Evolutionary conservation across 1,140 invertebrate species (phyloP).

Genomic region (Parapsyche elsis): DNA sequence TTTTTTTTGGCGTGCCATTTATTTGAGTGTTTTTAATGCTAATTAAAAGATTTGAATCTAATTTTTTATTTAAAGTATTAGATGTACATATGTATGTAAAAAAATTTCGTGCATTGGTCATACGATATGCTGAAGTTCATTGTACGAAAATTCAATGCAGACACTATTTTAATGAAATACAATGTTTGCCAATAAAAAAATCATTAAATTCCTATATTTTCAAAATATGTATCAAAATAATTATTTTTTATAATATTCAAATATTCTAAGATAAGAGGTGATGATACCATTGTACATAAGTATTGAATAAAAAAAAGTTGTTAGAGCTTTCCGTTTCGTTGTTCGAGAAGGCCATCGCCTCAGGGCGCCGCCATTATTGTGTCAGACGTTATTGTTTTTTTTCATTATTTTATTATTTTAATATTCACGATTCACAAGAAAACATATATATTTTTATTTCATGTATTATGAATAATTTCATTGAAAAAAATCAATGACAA

Average conservation of each 20-base stretch:
- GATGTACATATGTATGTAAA: too few species aligned
- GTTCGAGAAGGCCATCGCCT: slow-evolving; percentile 45
- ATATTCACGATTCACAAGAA: slow-evolving; percentile 20
- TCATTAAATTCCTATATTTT: too few species aligned
- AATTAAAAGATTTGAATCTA: too few species aligned
- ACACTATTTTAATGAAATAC: too few species aligned
- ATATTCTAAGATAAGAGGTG: slow-evolving; percentile 12
- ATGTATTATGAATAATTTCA: too few species aligned
- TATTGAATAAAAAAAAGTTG: slow-evolving; percentile 34
- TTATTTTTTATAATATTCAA: background rate
- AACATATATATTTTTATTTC: background rate
- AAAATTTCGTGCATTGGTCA: background rate
- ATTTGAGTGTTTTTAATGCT: too few species aligned
- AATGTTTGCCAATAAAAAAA: too few species aligned
- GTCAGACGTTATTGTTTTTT: slow-evolving; percentile 48
- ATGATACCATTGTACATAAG: slow-evolving; percentile 23
- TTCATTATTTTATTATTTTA: slow-evolving; percentile 36
- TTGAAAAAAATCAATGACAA: background rate
- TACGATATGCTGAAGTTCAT: background rate
- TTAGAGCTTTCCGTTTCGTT: slow-evolving; percentile 40
- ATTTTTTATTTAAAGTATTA: too few species aligned
- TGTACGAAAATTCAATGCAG: background rate
- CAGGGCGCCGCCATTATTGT: slow-evolving; percentile 48
- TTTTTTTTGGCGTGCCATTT: too few species aligned
- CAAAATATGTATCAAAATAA: background rate